Conservation (phyloP, 2,113 vertebrate genomes). For the Toxostoma redivivum region DNA sequence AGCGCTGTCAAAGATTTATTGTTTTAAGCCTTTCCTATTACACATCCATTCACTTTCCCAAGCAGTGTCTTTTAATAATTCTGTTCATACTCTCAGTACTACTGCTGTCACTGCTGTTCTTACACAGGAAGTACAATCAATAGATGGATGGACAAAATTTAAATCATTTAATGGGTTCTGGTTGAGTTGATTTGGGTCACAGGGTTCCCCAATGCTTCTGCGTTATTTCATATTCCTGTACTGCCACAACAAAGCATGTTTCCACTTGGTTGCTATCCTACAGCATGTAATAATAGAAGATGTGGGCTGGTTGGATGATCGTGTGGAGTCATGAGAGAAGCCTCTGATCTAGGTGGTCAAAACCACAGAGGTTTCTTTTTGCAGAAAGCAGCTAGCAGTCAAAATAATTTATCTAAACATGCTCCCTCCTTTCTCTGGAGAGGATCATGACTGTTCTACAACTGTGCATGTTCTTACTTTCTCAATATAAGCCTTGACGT, state of each 20-base stretch:
- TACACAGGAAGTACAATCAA: slow-evolving; percentile 63
- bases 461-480: not conserved
- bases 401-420: not conserved
- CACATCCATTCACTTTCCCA: slow-evolving; percentile 50
- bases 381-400: not conserved
- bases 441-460: not conserved
- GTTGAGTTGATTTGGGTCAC: slow-evolving; percentile 71
- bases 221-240: slow-evolving; percentile 52
- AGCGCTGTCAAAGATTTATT: slow-evolving; percentile 63
- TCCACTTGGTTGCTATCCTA: slow-evolving; percentile 18
- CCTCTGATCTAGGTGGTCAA: not conserved
- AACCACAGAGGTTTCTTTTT: not conserved
- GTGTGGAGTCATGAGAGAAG: not conserved
- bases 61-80: slow-evolving; percentile 57
- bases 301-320: not conserved
- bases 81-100: slow-evolving; percentile 27
- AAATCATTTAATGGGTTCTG: slow-evolving; percentile 74
- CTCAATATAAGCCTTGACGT: not conserved
- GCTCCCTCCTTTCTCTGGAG: not conserved
- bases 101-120: slow-evolving; percentile 21
- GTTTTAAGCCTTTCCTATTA: slow-evolving; percentile 61
- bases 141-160: slow-evolving; percentile 70
- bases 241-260: slow-evolving; percentile 31
- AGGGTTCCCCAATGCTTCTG: slow-evolving; percentile 40
- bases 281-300: not conserved